Evolutionary conservation across 2,797 vertebrate species (phyloP).

Genomic region (Synanceia verrucosa): DNA sequence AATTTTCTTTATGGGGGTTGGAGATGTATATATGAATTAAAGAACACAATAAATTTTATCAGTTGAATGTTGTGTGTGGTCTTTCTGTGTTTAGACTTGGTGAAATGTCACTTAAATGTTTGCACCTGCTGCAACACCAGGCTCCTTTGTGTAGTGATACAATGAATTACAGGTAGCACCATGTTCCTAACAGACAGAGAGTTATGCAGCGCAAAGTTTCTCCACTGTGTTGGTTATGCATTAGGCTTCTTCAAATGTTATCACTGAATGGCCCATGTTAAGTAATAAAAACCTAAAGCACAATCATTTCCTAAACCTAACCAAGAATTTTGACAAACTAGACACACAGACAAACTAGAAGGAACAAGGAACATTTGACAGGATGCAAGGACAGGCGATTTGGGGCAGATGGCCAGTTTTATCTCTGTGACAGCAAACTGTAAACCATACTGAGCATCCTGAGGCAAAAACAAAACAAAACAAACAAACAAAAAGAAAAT

Average conservation of each 20-base stretch:
- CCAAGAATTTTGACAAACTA: too few species aligned
- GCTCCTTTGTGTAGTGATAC: background rate
- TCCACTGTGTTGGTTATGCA: background rate
- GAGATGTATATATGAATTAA: conserved; percentile 91
- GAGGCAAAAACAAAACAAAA: too few species aligned
- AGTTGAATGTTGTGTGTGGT: conserved; percentile 81
- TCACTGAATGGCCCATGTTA: background rate
- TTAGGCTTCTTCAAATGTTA: background rate
- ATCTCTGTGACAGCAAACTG: too few species aligned
- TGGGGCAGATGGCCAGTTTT: too few species aligned
- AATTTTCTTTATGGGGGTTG: conserved; percentile 90
- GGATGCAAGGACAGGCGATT: too few species aligned
- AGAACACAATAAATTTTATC: conserved; percentile 88
- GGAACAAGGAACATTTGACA: too few species aligned
- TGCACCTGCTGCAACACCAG: background rate
- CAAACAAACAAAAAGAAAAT: too few species aligned
- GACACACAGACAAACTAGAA: too few species aligned
- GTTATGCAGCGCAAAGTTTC: background rate
- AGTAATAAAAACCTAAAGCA: background rate
- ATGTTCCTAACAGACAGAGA: background rate
- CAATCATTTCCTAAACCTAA: background rate
- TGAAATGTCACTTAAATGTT: background rate
- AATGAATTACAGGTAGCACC: background rate
- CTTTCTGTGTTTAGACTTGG: conserved; percentile 23
- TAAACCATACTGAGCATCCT: too few species aligned